Base-by-base conservation (phyloP, 1,140 invertebrate genomes). In the Pseudomyrmex flavicornis region DNA sequence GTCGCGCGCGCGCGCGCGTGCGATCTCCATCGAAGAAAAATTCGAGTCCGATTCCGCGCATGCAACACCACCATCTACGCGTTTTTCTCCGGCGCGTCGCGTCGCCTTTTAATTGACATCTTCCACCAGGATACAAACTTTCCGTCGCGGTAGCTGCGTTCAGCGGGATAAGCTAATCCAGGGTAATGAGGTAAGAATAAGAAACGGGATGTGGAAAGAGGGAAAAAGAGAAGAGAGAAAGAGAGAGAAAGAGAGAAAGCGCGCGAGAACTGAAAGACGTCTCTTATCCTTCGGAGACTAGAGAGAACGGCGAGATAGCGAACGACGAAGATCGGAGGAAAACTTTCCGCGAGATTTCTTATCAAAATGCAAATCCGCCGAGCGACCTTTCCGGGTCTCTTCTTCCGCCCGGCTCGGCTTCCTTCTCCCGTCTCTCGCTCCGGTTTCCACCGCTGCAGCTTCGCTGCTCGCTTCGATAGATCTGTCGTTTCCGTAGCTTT, bases 311-410 rank as follows among this genome's bases (percentile, higher is more conserved):
- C 35, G 82, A 84, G 84, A 90, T 90, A 91, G 85, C 63, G 15
- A 61, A 74, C 59, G 66, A 77, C 58, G 89, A 86, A 90, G 89
- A 90, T 80, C 82, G 80, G 70, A 84, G 85, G 35, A 83, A 93
- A 89, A 94, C 91, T 94, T 94, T 91, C 89, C 90, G 83, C 89
- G 90, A 93, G 92, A 93, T 93, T 94, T 93, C 93, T 94, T 94
- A 94, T 94, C 93, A 94, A 94, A 94, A 94, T 94, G 93, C 92
- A 94, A 94, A 94, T 94, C 91, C 90, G 89, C 77, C 90, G 88
- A 89, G 85, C 90, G 87, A 91, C 90, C 89, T 90, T 82, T 85
- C 74, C 84, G 84, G 77, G 35, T 35, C 35, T 80, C 82, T 85
- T 83, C 83, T 85, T 70, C 85, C 79, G 68, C 48, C 66, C 9